Conservation (phyloP, 2,888 invertebrate genomes). For the Eupithecia dodoneata region DNA sequence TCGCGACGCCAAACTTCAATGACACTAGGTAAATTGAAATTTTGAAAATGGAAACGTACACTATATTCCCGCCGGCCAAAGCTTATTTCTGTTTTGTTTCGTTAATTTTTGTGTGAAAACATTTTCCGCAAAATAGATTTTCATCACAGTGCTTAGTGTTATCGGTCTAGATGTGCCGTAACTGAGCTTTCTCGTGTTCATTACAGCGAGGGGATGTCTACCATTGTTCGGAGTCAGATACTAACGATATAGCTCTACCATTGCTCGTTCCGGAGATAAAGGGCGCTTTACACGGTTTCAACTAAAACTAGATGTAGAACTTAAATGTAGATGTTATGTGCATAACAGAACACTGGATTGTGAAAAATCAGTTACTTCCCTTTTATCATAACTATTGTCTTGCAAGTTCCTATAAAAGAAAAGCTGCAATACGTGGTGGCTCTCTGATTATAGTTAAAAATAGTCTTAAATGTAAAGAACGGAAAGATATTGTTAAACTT, state of each 20-base stretch:
- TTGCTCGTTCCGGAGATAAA: conserved; percentile 69
- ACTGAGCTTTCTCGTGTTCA: conserved; percentile 59
- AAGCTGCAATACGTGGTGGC: no score
- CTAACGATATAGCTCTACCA: conserved; percentile 68
- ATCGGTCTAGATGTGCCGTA: conserved; percentile 46
- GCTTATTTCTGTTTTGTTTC: conserved; percentile 33
- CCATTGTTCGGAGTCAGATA: conserved; percentile 67
- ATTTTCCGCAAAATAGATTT: conserved; percentile 44
- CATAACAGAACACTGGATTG: no score
- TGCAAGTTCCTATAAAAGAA: no score
- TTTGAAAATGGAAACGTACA: conserved; percentile 31
- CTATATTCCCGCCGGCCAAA: conserved; percentile 23
- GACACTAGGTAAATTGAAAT: conserved; percentile 16
- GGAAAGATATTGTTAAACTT: no score
- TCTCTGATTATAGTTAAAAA: no score
- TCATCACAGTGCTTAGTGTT: conserved; percentile 34
- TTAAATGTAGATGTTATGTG: no score
- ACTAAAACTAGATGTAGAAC: no score
- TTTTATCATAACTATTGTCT: no score
- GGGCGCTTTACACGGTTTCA: conserved; percentile 56
- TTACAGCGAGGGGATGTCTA: conserved; percentile 62
- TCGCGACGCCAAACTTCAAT: not conserved
- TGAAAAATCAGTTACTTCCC: no score
- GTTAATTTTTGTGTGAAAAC: conserved; percentile 37
- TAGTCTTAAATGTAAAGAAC: no score